A percentile compares a stretch with the other conserved stretches of the same genome.
Conservation (phyloP, 2,797 vertebrate species). For the Sebastiscus tertius region DNA sequence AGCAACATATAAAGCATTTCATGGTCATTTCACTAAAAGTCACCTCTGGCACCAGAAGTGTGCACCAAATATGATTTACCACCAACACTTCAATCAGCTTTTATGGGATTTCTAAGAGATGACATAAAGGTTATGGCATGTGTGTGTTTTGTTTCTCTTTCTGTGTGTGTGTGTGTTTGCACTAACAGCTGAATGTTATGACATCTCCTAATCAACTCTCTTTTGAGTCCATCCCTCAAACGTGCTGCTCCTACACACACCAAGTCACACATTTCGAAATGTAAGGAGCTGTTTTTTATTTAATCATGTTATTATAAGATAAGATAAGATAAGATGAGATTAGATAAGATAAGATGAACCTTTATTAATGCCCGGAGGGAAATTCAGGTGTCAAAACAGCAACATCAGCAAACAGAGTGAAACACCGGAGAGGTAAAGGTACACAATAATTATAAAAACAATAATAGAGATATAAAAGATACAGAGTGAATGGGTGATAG, state of each 20-base stretch:
- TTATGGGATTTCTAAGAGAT: background rate
- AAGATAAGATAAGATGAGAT: too few relatives aligned
- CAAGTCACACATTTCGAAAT: background rate
- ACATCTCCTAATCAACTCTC: background rate
- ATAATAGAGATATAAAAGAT: too few relatives aligned
- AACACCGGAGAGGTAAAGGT: too few relatives aligned
- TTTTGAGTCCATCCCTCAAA: background rate
- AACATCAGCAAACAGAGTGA: too few relatives aligned
- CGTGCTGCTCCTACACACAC: background rate
- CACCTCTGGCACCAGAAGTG: slow-evolving; percentile 2
- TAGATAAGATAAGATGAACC: too few relatives aligned
- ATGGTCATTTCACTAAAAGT: slow-evolving; percentile 20
- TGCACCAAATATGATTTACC: background rate
- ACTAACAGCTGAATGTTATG: background rate
- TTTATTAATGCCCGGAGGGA: too few relatives aligned
- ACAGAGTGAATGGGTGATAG: too few relatives aligned
- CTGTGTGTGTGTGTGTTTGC: background rate
- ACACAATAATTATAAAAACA: too few relatives aligned
- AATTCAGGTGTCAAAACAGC: too few relatives aligned
- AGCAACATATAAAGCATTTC: background rate
- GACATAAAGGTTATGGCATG: background rate
- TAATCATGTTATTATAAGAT: background rate
- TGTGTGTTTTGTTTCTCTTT: background rate
- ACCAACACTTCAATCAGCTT: background rate
- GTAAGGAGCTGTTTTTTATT: background rate